Evolutionary conservation across 2,113 vertebrate genomes (phyloP), one percentile per base, ranked within the genome.

Genomic region (Ovibos moschatus): DNA sequence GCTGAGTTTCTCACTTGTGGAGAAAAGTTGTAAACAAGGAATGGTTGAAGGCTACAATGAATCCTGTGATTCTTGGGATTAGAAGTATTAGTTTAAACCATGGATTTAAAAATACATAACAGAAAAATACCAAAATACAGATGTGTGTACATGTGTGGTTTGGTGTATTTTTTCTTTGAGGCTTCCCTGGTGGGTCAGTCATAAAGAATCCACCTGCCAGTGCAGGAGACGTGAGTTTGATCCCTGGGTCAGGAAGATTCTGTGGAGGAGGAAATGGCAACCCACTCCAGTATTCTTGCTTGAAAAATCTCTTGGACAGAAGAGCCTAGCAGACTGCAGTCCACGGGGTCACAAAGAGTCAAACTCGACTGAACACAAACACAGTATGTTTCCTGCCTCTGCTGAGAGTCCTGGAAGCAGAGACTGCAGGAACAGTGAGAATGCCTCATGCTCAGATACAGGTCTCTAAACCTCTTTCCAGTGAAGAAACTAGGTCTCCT

Each of bases 21-120:
- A 92, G 25, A 90, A 81, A 90, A 40, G 51, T 74, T 83, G 33
- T 57, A 93, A 95, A 87, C 51, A 58, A 87, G 36, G 51, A 91
- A 95, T 94, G 6, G 16, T 10, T 51, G 12, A 92, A 92, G 36
- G 13, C 47, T 89, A 27, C 45, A 57, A 25, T 78, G 60, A 83
- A 76, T 57, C 36, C 50, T 93, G 43, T 82, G 71, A 25, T 87
- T 92, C 95, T 94, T 84, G 40, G 30, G 28, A 79, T 74, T 30
- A 88, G n/a, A 94, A 76, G n/a, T 94, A 45, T 51, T n/a, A 36
- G 19, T 95, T 71, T 94, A 64, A 91, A 87, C n/a, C 28, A 45
- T 47, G 30, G n/a, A 91, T 95, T 96, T 62, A 93, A 91, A 95
- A 82, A n/a, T 85, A 45, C 11, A 8, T 81, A 82, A 71, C 30